Base-by-base conservation (phyloP, 2,113 vertebrate species). In the Rhinopomastus cyanomelas region DNA sequence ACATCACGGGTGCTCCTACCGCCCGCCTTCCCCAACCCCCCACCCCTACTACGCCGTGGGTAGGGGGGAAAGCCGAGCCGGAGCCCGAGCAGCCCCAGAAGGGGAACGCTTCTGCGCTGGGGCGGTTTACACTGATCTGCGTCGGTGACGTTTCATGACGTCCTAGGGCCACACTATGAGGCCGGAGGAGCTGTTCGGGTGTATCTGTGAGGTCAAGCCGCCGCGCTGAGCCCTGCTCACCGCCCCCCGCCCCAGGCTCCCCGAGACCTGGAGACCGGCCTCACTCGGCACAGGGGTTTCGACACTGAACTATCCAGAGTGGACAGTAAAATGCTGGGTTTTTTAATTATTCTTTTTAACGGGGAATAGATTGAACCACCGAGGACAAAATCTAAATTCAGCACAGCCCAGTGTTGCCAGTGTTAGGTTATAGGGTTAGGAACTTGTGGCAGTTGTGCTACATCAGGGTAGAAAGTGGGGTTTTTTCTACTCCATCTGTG, bases 41-140 rank as follows among this genome's bases (percentile, higher is more conserved):
- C 46, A n/a, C 46, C 12, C 12, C 46, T 20, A 16, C 46, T 20
- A 20, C 46, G 13, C 48, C 20, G 25, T 3, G 16, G 29, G 62
- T n/a, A 53, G 13, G 19, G 39, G 77, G 6, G 52, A 25, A 8
- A 34, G 21, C 53, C 56, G 60, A 57, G 20, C 23, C n/a, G 34
- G 2, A 11, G 9, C 5, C 3, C 1, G 0, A 34, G 18, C 8
- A 44, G 11, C 44, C 21, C 3, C 22, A 3, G 1, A n/a, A 82
- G 56, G 56, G 5, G 5, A 2, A 8, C 19, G 32, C 49, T 21
- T 18, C 25, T 2, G 46, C 2, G 60, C 7, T 11, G 2, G n/a
- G 26, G n/a, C 2, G 73, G 30, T 14, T 87, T 21, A 46, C 6
- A 22, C 19, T 26, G 3, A 27, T 34, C 51, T 6, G 81, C 15